Percentiles rank a stretch among this genome's conserved stretches.
phyloP scores from a whole-genome alignment of 2,113 vertebrate genomes.

The Ctenomys sociabilis region DNA sequence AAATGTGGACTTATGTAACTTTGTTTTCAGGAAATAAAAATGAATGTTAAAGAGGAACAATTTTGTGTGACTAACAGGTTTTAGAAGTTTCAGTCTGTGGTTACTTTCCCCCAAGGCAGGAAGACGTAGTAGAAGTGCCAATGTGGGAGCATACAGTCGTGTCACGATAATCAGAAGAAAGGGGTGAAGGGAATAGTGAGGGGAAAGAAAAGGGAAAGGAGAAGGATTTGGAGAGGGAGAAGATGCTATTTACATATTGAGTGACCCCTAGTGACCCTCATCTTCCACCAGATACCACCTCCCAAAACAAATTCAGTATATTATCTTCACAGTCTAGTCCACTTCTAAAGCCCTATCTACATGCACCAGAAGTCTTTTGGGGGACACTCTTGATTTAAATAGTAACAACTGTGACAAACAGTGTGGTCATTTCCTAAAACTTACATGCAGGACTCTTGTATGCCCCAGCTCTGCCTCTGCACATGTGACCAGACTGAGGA shows the following conservation, averaged over 20 bases:
- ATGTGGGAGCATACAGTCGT: neutral
- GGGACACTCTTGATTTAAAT: neutral
- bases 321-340: neutral
- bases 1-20: neutral
- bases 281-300: neutral
- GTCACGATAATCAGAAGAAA: neutral
- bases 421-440: neutral
- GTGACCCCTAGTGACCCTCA: neutral
- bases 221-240: fast-evolving
- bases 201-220: too few relatives aligned
- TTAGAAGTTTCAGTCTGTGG: neutral
- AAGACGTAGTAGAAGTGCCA: neutral
- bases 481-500: neutral
- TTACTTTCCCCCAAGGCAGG: neutral
- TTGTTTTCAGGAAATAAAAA: neutral
- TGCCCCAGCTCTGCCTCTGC: neutral
- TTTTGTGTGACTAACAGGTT: neutral
- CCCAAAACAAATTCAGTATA: neutral
- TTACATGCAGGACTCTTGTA: neutral
- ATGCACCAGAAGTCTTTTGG: neutral
- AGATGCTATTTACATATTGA: neutral
- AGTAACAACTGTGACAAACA: neutral
- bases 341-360: neutral
- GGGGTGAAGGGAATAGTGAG: neutral
- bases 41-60: neutral